These are phyloP conservation scores for Parnassius glacialis DNA, from an alignment of 2,888 invertebrate species.

Conservation along the genomic window DNA sequence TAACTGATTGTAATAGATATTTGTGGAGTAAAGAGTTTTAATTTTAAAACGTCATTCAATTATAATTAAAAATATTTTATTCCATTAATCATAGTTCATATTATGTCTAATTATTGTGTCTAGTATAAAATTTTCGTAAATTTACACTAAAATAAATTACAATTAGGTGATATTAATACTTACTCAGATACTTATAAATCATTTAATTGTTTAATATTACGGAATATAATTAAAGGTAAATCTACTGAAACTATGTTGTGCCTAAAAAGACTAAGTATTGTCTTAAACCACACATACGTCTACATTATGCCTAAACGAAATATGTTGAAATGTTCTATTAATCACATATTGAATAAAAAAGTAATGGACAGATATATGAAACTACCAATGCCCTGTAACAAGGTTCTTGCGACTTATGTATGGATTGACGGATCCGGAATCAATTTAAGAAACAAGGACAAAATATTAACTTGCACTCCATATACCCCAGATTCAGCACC, in stretches of 20 bases:
- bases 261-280: slow-evolving; percentile 31
- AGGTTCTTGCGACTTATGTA: slow-evolving; percentile 85
- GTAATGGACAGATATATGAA: slow-evolving; percentile 77
- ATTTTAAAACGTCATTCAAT: background rate
- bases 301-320: slow-evolving; percentile 40
- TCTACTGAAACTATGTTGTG: background rate
- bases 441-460: slow-evolving; percentile 84
- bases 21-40: background rate
- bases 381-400: slow-evolving; percentile 80
- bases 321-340: slow-evolving; percentile 63
- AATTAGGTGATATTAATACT: no score
- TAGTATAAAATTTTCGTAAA: no score
- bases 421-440: slow-evolving; percentile 92
- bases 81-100: slow-evolving; percentile 7
- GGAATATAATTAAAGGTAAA: background rate
- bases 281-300: slow-evolving; percentile 28
- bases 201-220: no score
- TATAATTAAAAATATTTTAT: slow-evolving; percentile 1
- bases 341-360: slow-evolving; percentile 71
- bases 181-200: no score
- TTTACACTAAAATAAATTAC: no score
- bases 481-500: slow-evolving; percentile 80
- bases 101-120: background rate
- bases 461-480: slow-evolving; percentile 84
- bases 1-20: background rate